Conservation (phyloP, 53 echinoderm and acorn worm species). For the Actinopyga echinites region DNA sequence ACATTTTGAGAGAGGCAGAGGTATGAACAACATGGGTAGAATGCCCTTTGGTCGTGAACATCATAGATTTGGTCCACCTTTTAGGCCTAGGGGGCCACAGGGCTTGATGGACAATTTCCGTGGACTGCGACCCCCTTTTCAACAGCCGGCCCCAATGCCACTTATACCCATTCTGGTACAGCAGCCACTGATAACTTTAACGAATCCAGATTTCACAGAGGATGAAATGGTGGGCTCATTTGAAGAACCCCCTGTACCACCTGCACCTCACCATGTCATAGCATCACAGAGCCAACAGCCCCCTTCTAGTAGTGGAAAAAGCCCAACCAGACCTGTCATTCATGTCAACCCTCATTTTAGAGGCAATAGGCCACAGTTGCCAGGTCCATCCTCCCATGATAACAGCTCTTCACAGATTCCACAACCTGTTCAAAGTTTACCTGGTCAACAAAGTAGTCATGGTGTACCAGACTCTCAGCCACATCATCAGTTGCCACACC, state of each 20-base stretch:
- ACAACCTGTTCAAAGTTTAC: too few species aligned
- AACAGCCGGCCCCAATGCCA: neutral
- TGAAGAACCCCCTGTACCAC: constrained; percentile 16
- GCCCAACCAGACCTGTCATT: constrained; percentile 43
- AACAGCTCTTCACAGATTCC: neutral
- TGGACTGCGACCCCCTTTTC: neutral
- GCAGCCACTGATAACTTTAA: constrained; percentile 34
- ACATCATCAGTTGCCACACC: neutral
- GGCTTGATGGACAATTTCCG: neutral
- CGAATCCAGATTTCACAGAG: constrained; percentile 34
- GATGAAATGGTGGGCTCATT: constrained; percentile 24
- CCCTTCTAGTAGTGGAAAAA: constrained; percentile 25
- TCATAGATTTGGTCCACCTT: neutral
- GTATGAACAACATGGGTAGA: constrained; percentile 1
- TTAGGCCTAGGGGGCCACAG: neutral
- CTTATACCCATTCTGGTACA: neutral
- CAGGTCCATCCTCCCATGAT: neutral
- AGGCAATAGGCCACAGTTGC: constrained; percentile 57
- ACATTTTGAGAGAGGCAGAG: constrained; percentile 1
- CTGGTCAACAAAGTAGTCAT: too few species aligned
- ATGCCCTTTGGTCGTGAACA: neutral
- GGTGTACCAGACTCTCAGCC: neutral
- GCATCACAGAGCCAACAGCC: constrained; percentile 33
- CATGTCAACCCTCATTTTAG: constrained; percentile 96
- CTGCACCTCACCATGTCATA: neutral